phyloP scores from a whole-genome alignment of 2,888 invertebrate species.

The Gymnoscelis rufifasciata region DNA sequence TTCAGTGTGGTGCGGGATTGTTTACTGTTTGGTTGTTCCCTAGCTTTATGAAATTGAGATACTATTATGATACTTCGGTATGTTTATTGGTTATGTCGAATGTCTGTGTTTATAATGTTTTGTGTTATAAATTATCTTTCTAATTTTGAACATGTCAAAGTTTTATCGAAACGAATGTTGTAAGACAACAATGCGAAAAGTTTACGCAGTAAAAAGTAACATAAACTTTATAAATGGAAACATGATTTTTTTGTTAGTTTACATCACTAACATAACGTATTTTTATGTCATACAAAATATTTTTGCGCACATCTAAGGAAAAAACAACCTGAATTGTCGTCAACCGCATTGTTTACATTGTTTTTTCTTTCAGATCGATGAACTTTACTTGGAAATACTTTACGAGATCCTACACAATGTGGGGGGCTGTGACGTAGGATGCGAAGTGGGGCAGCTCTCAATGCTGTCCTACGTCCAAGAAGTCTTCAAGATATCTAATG shows the following conservation, averaged over 20 bases:
- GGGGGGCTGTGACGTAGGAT: slow-evolving; percentile 87
- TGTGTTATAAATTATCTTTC: neutral
- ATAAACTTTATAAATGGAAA: too few species aligned
- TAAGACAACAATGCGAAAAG: too few species aligned
- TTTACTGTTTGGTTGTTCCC: slow-evolving; percentile 27
- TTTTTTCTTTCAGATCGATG: slow-evolving; percentile 83
- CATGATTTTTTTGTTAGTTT: too few species aligned
- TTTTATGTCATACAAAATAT: too few species aligned
- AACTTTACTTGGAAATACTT: slow-evolving; percentile 89
- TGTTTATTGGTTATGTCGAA: slow-evolving; percentile 31
- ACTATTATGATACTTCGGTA: slow-evolving; percentile 72
- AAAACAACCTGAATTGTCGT: neutral
- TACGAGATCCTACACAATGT: slow-evolving; percentile 91
- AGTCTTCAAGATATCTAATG: slow-evolving; percentile 86
- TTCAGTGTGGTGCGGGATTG: slow-evolving; percentile 39
- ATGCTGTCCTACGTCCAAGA: slow-evolving; percentile 88
- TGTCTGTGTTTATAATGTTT: neutral
- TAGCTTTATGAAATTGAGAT: slow-evolving; percentile 64
- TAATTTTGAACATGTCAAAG: neutral
- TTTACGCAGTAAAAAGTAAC: too few species aligned
- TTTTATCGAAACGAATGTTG: too few species aligned
- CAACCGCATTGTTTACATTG: neutral
- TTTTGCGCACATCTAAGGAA: neutral
- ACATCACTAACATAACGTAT: too few species aligned
- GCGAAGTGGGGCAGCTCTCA: slow-evolving; percentile 83